Evolutionary conservation across 1,140 invertebrate species (phyloP).

Genomic region (Drosophila busckii): DNA sequence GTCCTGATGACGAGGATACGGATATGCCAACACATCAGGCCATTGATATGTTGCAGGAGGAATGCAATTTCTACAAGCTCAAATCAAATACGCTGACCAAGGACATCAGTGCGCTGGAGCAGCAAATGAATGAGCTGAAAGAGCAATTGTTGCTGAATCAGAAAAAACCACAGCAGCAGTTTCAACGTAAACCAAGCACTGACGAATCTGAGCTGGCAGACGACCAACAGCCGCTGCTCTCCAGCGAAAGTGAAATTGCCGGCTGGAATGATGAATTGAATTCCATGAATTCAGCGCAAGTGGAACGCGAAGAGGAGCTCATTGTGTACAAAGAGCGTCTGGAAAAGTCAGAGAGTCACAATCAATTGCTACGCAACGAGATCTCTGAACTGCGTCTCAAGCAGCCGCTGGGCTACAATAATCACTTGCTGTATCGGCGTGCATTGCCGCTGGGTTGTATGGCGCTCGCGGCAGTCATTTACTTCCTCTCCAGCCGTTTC

Average conservation of each 20-base stretch:
- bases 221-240: background rate
- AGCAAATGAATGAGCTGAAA: constrained; percentile 37
- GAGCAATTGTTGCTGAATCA: constrained; percentile 16
- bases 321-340: constrained; percentile 74
- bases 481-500: constrained; percentile 51
- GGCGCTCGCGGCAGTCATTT: constrained; percentile 54
- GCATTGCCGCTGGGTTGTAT: constrained; percentile 47
- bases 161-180: constrained; percentile 2
- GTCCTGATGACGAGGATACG: background rate
- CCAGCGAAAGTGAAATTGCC: constrained; percentile 24
- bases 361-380: constrained; percentile 60
- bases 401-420: constrained; percentile 7
- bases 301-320: constrained; percentile 68
- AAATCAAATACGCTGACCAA: constrained; percentile 35
- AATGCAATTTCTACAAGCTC: constrained; percentile 56
- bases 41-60: constrained; percentile 65
- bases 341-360: constrained; percentile 51
- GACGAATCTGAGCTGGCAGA: background rate
- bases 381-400: constrained; percentile 48
- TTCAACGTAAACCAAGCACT: background rate
- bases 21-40: constrained; percentile 45
- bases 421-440: constrained; percentile 19
- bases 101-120: constrained; percentile 31
- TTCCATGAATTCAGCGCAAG: constrained; percentile 42
- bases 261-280: constrained; percentile 49